Conservation (phyloP, 2,797 vertebrate genomes). For the Erethizon dorsatum region DNA sequence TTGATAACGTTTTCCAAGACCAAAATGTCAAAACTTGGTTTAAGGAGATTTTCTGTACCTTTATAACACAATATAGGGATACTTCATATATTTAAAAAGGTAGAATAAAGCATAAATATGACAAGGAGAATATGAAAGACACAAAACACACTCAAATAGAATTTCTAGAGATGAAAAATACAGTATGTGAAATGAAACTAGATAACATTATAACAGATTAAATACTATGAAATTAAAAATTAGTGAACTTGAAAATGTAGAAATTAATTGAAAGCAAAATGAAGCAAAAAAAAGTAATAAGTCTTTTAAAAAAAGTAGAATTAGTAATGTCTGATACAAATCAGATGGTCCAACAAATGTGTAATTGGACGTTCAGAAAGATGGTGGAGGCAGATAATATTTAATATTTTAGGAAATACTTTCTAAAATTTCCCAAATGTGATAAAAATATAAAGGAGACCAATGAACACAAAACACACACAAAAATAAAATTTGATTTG, state of each 20-base stretch:
- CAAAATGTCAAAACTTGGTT: background rate
- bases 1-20: conserved; percentile 3
- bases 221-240: background rate
- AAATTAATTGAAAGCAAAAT: background rate
- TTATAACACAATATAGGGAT: background rate
- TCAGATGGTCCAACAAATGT: background rate
- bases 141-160: background rate
- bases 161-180: background rate
- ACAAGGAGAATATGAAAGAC: background rate
- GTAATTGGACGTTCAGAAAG: background rate
- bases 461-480: background rate
- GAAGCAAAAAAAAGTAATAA: background rate
- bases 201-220: background rate
- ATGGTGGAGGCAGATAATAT: background rate
- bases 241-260: background rate
- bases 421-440: background rate
- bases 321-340: background rate
- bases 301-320: background rate
- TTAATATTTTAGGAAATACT: background rate
- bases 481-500: background rate
- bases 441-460: background rate
- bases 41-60: background rate
- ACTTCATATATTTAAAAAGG: background rate
- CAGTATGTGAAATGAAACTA: background rate
- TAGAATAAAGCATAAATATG: background rate